Percentiles rank a stretch among this genome's conserved stretches.
Conservation (phyloP, 1,140 invertebrate species). For the Chlorops oryzae region DNA sequence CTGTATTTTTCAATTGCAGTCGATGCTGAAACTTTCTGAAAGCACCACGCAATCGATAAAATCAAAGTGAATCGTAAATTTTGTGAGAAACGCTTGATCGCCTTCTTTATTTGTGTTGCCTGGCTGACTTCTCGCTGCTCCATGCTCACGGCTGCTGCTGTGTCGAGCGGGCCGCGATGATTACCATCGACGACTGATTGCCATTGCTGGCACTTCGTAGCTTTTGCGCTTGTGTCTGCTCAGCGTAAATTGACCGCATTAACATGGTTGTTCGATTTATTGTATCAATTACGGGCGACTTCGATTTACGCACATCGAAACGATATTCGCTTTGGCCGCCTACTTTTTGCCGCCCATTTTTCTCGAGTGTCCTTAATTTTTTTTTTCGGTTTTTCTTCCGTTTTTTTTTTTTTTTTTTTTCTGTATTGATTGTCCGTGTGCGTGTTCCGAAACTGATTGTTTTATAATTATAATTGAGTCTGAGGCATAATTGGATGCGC, state of each 20-base stretch:
- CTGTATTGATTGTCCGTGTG: background rate
- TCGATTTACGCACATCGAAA: slow-evolving; percentile 49
- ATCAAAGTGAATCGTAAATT: background rate
- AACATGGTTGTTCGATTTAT: slow-evolving; percentile 48
- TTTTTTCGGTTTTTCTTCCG: background rate
- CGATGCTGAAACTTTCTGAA: no score
- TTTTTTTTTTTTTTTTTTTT: background rate
- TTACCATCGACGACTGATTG: background rate
- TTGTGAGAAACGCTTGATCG: background rate
- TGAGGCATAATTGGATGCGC: slow-evolving; percentile 13
- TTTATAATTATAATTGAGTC: slow-evolving; percentile 48
- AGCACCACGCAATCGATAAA: no score
- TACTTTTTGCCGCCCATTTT: slow-evolving; percentile 17
- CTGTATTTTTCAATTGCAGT: no score
- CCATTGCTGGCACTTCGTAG: slow-evolving; percentile 16
- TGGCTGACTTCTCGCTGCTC: background rate
- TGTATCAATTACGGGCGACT: no score
- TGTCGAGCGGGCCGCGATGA: slow-evolving; percentile 13
- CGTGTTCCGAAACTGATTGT: slow-evolving; percentile 35
- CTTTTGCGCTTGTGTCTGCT: slow-evolving; percentile 37
- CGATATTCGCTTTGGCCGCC: slow-evolving; percentile 39
- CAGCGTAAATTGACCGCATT: slow-evolving; percentile 48
- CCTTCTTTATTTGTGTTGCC: background rate
- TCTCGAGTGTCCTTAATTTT: background rate
- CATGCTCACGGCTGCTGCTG: background rate